phyloP scores from a whole-genome alignment of 1,140 invertebrate species.

The Cotesia vestalis region DNA sequence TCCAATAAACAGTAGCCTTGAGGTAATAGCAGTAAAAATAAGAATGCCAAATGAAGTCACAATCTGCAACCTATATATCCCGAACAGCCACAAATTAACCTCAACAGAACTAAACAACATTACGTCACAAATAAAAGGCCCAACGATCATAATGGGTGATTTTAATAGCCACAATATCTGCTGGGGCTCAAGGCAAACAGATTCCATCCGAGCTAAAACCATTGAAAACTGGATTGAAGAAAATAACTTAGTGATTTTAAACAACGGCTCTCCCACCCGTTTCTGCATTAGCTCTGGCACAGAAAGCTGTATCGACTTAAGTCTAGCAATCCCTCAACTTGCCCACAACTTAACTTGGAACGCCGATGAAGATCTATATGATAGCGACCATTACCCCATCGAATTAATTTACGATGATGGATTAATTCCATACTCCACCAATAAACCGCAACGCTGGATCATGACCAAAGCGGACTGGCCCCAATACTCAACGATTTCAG shows the following conservation, averaged over 20 bases:
- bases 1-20: neutral
- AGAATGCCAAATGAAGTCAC: neutral
- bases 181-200: neutral
- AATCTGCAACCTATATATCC: neutral
- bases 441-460: too few species aligned
- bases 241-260: neutral
- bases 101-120: neutral
- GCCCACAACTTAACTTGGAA: neutral
- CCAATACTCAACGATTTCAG: too few species aligned
- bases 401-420: neutral
- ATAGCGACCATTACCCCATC: constrained; percentile 18
- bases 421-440: too few species aligned
- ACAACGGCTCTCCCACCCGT: neutral
- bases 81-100: neutral
- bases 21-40: neutral
- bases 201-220: neutral
- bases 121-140: neutral
- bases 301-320: constrained; percentile 13
- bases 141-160: neutral
- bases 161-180: neutral
- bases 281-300: neutral
- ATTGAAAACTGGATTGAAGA: neutral
- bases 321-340: neutral
- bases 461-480: too few species aligned
- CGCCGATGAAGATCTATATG: neutral